Base-by-base conservation (phyloP, 2,888 invertebrate species). In the Belgica antarctica region DNA sequence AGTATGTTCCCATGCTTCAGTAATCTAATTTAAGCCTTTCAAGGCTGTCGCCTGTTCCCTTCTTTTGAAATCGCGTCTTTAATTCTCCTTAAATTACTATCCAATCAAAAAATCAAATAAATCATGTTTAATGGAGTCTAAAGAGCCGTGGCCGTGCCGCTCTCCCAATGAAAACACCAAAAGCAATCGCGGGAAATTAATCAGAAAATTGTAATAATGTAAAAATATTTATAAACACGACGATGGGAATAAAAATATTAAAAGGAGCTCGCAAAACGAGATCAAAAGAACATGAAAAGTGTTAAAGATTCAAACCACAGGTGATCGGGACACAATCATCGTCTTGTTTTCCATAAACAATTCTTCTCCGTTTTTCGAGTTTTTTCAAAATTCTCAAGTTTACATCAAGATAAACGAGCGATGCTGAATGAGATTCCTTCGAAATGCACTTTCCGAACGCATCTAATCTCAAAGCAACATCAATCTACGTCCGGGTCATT, bases 91-190 rank as follows among this genome's bases (percentile, higher is more conserved):
- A 59, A 59, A 59, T 59, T 57, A 27, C 57, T 15, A 57, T 52
- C 68, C 68, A 52, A 46, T 57, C 57, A 68, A 57, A 57, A 68
- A 31, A 47, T 68, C 68, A 68, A 68, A 68, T 68, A 68, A 68
- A 68, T 68, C 57, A 68, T 68, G 68, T 68, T 68, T 68, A 68
- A 68, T 68, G 57, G 57, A n/a, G 22, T 28, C 47, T 57, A 57
- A 68, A 68, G 31, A 65, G 25, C 59, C 59, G 59, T 27, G 59
- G 28, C 31, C 31, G 57, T 24, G n/a, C n/a, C 22, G 25, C 24
- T 25, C 19, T 28, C 31, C 31, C n/a, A 28, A 47, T 25, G 31
- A 34, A 24, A 65, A 65, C 34, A 22, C 12, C 24, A 46, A 65
- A 46, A 28, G 47, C 52, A 57, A 68, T 68, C 68, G 57, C 10